Base-by-base conservation (phyloP, 2,888 invertebrate genomes). In the Plebejus argus region DNA sequence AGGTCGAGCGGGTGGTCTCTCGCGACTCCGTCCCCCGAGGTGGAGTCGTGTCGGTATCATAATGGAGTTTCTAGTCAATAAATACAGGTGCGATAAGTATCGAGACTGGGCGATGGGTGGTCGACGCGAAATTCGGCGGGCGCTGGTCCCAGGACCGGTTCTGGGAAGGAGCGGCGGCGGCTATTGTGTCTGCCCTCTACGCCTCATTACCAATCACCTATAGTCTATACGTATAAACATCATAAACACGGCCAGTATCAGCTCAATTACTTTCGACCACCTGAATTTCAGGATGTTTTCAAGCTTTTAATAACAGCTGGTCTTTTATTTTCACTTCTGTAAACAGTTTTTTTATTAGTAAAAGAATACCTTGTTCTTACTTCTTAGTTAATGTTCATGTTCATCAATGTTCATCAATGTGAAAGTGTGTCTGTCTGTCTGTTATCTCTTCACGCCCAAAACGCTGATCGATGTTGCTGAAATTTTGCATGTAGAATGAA, bases 91-190 rank as follows among this genome's bases (percentile, higher is more conserved):
- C 88, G 92, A 92, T 92, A 91, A 91, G 89, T 91, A 92, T 93
- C 91, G 86, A 35, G 58, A 15, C 28, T 35, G 56, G 85, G 85
- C 88, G 86, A 87, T 92, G 93, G 93, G 92, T 93, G 93, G 93
- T 92, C 93, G 92, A 85, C 90, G 92, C 92, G 82, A 94, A 93
- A 90, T 93, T 93, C 92, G 93, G 93, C 92, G 87, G 90, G 89
- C 91, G 88, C 87, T 88, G 89, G 86, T 87, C 88, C 84, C 84
- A 80, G 82, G 89, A 93, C 93, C 93, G 93, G 93, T 93, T 93
- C 93, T 84, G 83, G 86, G 93, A 93, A 93, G 90, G 90, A 89
- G 86, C 89, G 86, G 85, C 81, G 80, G 78, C 81, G 83, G 90
- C 91, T 91, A 92, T 93, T 93, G 93, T 91, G 92, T 93, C 92